Evolutionary conservation across 2,888 invertebrate species (phyloP).

Genomic region (Thumatha senex): DNA sequence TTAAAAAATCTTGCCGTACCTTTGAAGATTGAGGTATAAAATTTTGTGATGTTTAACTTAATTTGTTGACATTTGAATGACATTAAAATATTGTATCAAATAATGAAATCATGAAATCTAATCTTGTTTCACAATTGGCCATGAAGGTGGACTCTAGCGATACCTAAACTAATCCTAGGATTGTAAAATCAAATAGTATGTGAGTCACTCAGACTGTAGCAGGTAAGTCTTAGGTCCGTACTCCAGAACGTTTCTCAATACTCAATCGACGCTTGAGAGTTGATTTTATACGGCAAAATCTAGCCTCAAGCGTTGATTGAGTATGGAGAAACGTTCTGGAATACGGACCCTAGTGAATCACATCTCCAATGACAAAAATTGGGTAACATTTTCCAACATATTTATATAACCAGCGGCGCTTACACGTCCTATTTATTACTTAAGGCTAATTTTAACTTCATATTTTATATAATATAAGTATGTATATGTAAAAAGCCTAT

Average conservation of each 20-base stretch:
- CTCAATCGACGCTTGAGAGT: too few relatives aligned
- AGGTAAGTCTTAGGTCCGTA: neutral
- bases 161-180: constrained; percentile 65
- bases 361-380: constrained; percentile 44
- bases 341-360: constrained; percentile 25
- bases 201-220: constrained; percentile 23
- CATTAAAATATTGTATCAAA: constrained; percentile 19
- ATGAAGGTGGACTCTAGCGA: constrained; percentile 73
- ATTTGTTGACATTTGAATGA: too few relatives aligned
- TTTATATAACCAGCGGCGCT: constrained; percentile 42
- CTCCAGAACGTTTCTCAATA: too few relatives aligned
- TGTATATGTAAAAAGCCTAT: constrained; percentile 72
- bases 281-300: too few relatives aligned
- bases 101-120: constrained; percentile 27
- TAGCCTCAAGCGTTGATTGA: too few relatives aligned
- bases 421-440: constrained; percentile 56
- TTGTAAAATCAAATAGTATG: constrained; percentile 34
- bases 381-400: constrained; percentile 43
- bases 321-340: neutral
- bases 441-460: constrained; percentile 57
- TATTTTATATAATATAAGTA: constrained; percentile 55
- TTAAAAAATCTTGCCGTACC: constrained; percentile 33
- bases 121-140: constrained; percentile 45
- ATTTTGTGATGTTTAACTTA: constrained; percentile 44
- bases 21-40: constrained; percentile 54